Evolutionary conservation across 2,888 invertebrate species (phyloP).

Genomic region (Smittia sp.): DNA sequence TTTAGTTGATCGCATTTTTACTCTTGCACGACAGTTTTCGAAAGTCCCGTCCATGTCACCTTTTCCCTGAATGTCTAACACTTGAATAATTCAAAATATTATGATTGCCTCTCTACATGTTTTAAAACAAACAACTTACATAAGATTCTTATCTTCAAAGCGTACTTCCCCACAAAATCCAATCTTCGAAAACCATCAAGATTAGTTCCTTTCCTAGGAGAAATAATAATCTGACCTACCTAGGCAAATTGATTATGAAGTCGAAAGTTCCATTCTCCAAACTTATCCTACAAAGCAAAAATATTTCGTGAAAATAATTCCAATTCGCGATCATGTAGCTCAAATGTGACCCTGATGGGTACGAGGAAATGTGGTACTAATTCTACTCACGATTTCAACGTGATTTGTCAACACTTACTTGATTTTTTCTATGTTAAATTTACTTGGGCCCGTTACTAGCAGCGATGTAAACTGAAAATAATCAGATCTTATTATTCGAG

Average conservation of each 20-base stretch:
- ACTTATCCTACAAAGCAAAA: conserved; percentile 47
- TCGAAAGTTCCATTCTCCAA: conserved; percentile 50
- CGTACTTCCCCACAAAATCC: conserved; percentile 51
- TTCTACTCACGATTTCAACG: not conserved
- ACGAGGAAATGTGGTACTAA: too few species aligned
- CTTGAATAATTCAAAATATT: not conserved
- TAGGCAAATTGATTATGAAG: conserved; percentile 50
- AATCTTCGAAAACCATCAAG: too few species aligned
- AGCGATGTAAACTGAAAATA: conserved; percentile 51
- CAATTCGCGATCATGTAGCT: not conserved
- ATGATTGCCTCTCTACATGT: not conserved
- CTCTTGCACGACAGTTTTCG: conserved; percentile 50
- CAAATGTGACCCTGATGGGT: not conserved
- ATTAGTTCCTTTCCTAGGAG: too few species aligned
- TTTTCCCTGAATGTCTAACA: conserved; percentile 51
- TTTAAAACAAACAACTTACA: conserved; percentile 19
- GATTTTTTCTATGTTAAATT: conserved; percentile 52
- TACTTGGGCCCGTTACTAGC: conserved; percentile 51
- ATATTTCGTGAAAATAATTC: not conserved
- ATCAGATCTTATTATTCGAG: too few species aligned
- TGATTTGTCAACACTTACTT: conserved; percentile 45
- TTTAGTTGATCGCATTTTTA: conserved; percentile 50
- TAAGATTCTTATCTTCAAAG: conserved; percentile 49
- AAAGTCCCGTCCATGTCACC: conserved; percentile 51
- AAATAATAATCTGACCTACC: too few species aligned